Base-by-base conservation (phyloP, 2,113 vertebrate species). In the Saccopteryx leptura region DNA sequence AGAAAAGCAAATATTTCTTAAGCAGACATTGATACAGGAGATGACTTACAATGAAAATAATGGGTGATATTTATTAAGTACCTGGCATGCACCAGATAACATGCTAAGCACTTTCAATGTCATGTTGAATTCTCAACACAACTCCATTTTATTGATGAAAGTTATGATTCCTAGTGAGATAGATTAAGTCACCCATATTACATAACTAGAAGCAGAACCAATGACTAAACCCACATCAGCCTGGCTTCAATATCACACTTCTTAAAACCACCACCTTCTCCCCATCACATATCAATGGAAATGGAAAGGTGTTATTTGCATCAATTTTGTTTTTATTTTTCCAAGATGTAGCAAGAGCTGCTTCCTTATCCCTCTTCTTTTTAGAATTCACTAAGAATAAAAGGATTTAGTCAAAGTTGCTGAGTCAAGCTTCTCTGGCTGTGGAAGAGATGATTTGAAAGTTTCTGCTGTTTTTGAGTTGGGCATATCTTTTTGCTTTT, bases 81-180 rank as follows among this genome's bases (percentile, higher is more conserved):
- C 10, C 92, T 78, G 39, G 26, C 84, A 72, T 58, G 61, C 74
- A 81, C 90, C 63, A 94, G 63, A 61, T 89, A 95, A 48, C 17
- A 78, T 33, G 18, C 58, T 76, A 65, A 61, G 17, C 50, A 81
- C 78, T 85, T 81, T 61, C 75, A 71, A 76, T 90, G 5, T 75
- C 52, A 65, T 54, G 52, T 31, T 86, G 68, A 75, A 92, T 86
- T 92, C 48, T 93, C 75, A 54, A 48, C 82, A 88, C 24, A 69
- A 79, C 10, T 94, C 69, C 15, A 5, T 91, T 81, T 94, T 86
- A 81, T 63, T 78, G 68, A 82, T 52, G 18, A 85, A 83, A 74
- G 66, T 33, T 86, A 10, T 33, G 24, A 85, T 72, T 79, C 31
- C 72, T 54, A 65, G 24, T 69, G 39, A 84, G 5, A 52, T 33